Evolutionary conservation across 2,888 invertebrate genomes (phyloP).

Genomic region (Drosophila austrosaltans): DNA sequence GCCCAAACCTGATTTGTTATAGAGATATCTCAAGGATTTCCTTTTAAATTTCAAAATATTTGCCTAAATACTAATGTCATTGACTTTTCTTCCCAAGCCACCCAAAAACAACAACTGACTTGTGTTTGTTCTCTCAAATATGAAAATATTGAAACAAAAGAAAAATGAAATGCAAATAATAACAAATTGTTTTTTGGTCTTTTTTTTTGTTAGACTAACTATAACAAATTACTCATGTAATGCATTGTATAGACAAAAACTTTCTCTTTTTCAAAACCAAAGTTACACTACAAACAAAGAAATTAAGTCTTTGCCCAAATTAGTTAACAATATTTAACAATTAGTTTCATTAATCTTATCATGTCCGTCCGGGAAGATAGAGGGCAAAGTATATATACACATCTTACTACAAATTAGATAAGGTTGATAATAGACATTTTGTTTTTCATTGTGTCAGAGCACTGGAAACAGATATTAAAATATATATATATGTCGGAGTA

Average conservation of each 20-base stretch:
- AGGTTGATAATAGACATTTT: slow-evolving; percentile 10
- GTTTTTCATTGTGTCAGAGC: neutral
- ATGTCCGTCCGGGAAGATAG: slow-evolving; percentile 17
- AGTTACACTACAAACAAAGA: neutral
- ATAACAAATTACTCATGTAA: slow-evolving; percentile 11
- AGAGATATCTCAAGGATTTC: slow-evolving; percentile 4
- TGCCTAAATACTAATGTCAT: neutral
- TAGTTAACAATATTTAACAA: slow-evolving; percentile 15
- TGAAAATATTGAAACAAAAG: slow-evolving; percentile 3
- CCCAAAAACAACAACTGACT: neutral
- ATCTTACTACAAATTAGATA: slow-evolving; percentile 4
- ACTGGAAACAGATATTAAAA: neutral
- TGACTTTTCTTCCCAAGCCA: neutral
- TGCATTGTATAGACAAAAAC: neutral
- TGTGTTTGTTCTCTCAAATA: neutral
- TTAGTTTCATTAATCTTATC: slow-evolving; percentile 27
- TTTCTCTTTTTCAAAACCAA: neutral
- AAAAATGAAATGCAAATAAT: neutral
- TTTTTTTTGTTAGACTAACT: neutral
- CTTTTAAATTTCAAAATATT: neutral
- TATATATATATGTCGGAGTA: too few relatives aligned
- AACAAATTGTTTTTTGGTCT: slow-evolving; percentile 3
- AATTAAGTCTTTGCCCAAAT: slow-evolving; percentile 40
- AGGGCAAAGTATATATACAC: neutral
- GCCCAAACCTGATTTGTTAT: neutral